These are phyloP conservation scores for Coturnix japonica DNA, from an alignment of 2,113 vertebrate genomes.

Conservation along the genomic window DNA sequence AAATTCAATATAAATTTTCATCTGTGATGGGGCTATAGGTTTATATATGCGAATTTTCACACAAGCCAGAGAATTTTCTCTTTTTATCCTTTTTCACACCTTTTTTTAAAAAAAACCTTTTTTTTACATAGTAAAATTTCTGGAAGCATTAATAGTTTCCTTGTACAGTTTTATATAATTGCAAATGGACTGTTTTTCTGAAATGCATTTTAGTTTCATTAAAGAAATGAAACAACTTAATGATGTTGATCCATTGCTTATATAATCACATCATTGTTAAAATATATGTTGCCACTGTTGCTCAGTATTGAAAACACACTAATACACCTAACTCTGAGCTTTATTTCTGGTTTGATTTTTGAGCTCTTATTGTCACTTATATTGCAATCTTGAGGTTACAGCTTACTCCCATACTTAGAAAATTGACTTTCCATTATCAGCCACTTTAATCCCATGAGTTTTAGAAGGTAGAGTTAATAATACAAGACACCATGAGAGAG, in stretches of 20 bases:
- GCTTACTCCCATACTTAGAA: not conserved
- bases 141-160: not conserved
- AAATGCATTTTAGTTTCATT: not conserved
- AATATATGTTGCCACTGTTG: not conserved
- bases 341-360: not conserved
- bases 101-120: not conserved
- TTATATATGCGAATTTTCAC: slow-evolving; percentile 29
- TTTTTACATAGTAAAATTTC: not conserved
- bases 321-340: not conserved
- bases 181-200: not conserved
- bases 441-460: not conserved
- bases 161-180: slow-evolving; percentile 50
- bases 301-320: not conserved
- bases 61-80: slow-evolving; percentile 8
- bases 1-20: not conserved
- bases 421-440: not conserved
- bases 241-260: not conserved
- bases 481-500: not conserved
- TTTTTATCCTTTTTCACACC: not conserved
- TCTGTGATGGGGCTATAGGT: not conserved
- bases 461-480: not conserved
- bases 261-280: not conserved
- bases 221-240: not conserved
- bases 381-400: not conserved
- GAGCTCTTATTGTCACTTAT: not conserved